Base-by-base conservation (phyloP, 2,113 vertebrate species). In the Rhizomys pruinosus region DNA sequence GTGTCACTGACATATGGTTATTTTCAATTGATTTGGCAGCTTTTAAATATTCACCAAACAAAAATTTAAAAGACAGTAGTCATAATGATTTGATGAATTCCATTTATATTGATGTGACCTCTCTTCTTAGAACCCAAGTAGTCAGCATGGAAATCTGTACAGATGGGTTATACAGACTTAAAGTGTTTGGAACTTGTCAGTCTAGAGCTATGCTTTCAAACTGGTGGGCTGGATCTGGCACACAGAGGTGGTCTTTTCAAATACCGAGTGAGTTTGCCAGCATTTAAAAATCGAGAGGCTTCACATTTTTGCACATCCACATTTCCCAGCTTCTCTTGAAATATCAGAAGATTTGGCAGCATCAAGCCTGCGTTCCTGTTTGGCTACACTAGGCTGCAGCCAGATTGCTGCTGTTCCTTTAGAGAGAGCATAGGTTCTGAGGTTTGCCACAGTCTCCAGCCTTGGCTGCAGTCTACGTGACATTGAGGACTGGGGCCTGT, bases 211-310 rank as follows among this genome's bases (percentile, higher is more conserved):
- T 32, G 68, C 52, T 87, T 72, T 95, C 55, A 77, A 93, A 93
- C 52, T 88, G 88, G 69, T 94, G 64, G 95, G 72, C 92, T 96
- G 84, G 64, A 92, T 95, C 87, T 96, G 95, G 92, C 90, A 96
- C 73, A 66, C 73, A 57, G 63, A 86, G 29, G 64, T 80, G 12
- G 85, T 93, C 74, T 91, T 95, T 95, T 74, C 86, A 94, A 92
- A 61, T 91, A 86, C 59, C 90, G 47, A 90, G 72, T 92, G 77
- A 89, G 57, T 95, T 52, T 96, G 80, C 92, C 90, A 95, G 85
- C 57, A 73, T 94, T 95, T 90, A 84, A 91, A 94, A 96, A 87
- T 85, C 1, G 39, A 94, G 78, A 94, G 32, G 73, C 87, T 90
- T 91, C 77, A 85, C 69, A 86, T 89, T 87, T 81, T 89, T 52